Conservation (phyloP, 1,140 invertebrate species). For the Drosophila parvula region DNA sequence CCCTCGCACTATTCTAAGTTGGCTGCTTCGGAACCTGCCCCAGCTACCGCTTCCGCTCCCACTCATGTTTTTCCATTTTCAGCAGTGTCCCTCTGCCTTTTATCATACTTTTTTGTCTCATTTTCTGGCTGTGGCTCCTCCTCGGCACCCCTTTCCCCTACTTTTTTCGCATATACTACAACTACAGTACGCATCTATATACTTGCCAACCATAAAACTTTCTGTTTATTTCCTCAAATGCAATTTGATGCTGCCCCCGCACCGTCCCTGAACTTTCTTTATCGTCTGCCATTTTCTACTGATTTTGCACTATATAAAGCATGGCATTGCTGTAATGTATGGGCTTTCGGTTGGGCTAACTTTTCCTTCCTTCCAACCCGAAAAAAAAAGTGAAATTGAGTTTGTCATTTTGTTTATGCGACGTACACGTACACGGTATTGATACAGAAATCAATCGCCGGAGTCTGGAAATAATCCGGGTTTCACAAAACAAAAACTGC, state of each 20-base stretch:
- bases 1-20: conserved; percentile 76
- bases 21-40: conserved; percentile 21
- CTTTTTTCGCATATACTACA: conserved; percentile 3
- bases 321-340: conserved; percentile 76
- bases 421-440: conserved; percentile 26
- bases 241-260: conserved; percentile 70
- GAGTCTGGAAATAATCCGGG: conserved; percentile 18
- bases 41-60: conserved; percentile 25
- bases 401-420: conserved; percentile 70
- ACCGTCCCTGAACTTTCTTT: conserved; percentile 62
- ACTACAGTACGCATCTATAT: conserved; percentile 32
- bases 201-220: conserved; percentile 70
- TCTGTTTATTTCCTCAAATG: conserved; percentile 82
- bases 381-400: conserved; percentile 79
- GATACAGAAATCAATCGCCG: conserved; percentile 33
- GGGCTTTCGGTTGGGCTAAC: conserved; percentile 50
- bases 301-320: conserved; percentile 82
- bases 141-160: background rate
- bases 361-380: conserved; percentile 39
- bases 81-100: conserved; percentile 54
- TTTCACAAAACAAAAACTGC: background rate
- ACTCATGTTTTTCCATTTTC: conserved; percentile 72
- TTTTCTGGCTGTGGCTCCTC: conserved; percentile 25
- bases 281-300: conserved; percentile 80
- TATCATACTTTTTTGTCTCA: conserved; percentile 62